These are phyloP conservation scores for Dufourea novaeangliae DNA, from an alignment of 1,140 invertebrate species.

Conservation along the genomic window DNA sequence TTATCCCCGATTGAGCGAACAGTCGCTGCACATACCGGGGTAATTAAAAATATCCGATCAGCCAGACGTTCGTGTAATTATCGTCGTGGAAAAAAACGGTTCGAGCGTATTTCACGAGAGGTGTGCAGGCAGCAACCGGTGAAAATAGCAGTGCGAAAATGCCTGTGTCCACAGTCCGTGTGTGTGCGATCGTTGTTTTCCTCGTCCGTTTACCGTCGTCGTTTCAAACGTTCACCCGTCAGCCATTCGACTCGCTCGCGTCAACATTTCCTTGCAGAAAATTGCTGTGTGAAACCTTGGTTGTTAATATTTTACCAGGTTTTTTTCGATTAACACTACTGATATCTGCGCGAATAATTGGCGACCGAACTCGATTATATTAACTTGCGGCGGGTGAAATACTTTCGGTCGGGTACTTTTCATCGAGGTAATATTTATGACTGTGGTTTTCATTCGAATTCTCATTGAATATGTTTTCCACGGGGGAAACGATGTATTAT, in stretches of 20 bases:
- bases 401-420: too few species aligned
- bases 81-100: conserved; percentile 44
- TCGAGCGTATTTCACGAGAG: conserved; percentile 15
- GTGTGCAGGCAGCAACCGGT: conserved; percentile 1
- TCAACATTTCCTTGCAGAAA: background rate
- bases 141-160: conserved; percentile 16
- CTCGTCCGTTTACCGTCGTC: background rate
- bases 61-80: conserved; percentile 64
- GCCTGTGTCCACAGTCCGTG: too few species aligned
- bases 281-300: background rate
- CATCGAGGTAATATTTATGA: too few species aligned
- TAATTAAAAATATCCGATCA: conserved; percentile 78
- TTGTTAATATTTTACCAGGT: background rate
- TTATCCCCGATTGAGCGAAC: conserved; percentile 42
- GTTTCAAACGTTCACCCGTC: background rate
- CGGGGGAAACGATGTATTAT: background rate
- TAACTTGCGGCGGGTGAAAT: too few species aligned
- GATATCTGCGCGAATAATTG: too few species aligned
- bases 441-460: too few species aligned
- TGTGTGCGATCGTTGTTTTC: background rate
- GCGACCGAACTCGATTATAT: too few species aligned
- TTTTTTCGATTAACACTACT: too few species aligned
- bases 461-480: too few species aligned
- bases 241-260: too few species aligned
- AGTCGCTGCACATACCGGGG: conserved; percentile 27